Base-by-base conservation (phyloP, 2,888 invertebrate genomes). In the Azorinus chamasolen region DNA sequence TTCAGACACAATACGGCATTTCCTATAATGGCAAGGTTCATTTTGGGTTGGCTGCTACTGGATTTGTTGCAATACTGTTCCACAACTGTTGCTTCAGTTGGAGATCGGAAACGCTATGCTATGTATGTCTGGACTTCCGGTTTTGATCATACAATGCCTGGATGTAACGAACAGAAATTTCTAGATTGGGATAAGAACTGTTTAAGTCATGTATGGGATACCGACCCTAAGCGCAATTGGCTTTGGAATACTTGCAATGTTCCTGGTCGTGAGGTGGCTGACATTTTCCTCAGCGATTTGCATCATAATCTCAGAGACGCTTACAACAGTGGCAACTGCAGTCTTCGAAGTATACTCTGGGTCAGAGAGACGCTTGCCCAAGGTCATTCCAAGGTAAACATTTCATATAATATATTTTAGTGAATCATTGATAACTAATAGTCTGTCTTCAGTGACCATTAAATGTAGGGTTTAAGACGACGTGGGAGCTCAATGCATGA, bases 51-150 rank as follows among this genome's bases (percentile, higher is more conserved):
- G n/a, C n/a, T n/a, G n/a, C n/a, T n/a, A n/a, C n/a, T n/a, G n/a
- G n/a, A n/a, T n/a, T n/a, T n/a, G n/a, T n/a, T n/a, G n/a, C n/a
- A n/a, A n/a, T n/a, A n/a, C n/a, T n/a, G n/a, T n/a, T n/a, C n/a
- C n/a, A n/a, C n/a, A n/a, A n/a, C n/a, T n/a, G n/a, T n/a, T n/a
- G n/a, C n/a, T n/a, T n/a, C n/a, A n/a, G n/a, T n/a, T n/a, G n/a
- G n/a, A n/a, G n/a, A n/a, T n/a, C n/a, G n/a, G n/a, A n/a, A n/a
- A n/a, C n/a, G n/a, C 2, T 85, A 85, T 68, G 71, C 80, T 4
- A 85, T 85, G 83, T 85, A 85, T 43, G 85, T 85, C 0, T 85
- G 85, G 85, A 80, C 75, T 2, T 54, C 32, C 14, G 85, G 83
- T 6, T 85, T 83, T 57, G 85, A 85, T 55, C 46, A 27, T 10